Evolutionary conservation across 2,888 invertebrate genomes (phyloP).

Genomic region (Ligdia adustata): DNA sequence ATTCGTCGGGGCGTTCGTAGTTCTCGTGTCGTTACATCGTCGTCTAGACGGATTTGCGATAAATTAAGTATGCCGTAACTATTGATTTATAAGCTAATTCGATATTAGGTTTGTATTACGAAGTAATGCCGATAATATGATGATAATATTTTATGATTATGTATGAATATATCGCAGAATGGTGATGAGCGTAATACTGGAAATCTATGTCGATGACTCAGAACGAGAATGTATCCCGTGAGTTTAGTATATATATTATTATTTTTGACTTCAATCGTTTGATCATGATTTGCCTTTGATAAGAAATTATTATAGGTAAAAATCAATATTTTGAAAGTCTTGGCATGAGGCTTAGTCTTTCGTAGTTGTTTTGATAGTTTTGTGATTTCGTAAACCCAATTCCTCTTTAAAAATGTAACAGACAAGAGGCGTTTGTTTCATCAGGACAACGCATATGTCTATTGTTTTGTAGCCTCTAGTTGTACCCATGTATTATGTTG

Average conservation of each 20-base stretch:
- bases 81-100: conserved; percentile 42
- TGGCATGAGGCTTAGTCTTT: no score
- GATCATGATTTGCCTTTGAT: no score
- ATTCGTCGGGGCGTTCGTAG: conserved; percentile 3
- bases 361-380: no score
- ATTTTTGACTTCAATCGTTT: no score
- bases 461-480: no score
- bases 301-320: no score
- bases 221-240: conserved; percentile 6
- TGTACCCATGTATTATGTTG: conserved; percentile 14
- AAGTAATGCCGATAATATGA: conserved; percentile 25
- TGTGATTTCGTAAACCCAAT: no score
- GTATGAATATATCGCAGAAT: conserved; percentile 16
- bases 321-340: no score
- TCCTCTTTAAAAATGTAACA: no score
- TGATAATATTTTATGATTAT: conserved; percentile 31
- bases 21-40: conserved; percentile 16
- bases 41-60: conserved; percentile 26
- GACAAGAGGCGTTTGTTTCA: no score
- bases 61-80: conserved; percentile 33
- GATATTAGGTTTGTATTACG: conserved; percentile 35
- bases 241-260: conserved; percentile 11
- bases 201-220: conserved; percentile 11
- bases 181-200: conserved; percentile 2
- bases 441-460: no score